Evolutionary conservation across 1,140 invertebrate genomes (phyloP).

Genomic region (Periplaneta americana): DNA sequence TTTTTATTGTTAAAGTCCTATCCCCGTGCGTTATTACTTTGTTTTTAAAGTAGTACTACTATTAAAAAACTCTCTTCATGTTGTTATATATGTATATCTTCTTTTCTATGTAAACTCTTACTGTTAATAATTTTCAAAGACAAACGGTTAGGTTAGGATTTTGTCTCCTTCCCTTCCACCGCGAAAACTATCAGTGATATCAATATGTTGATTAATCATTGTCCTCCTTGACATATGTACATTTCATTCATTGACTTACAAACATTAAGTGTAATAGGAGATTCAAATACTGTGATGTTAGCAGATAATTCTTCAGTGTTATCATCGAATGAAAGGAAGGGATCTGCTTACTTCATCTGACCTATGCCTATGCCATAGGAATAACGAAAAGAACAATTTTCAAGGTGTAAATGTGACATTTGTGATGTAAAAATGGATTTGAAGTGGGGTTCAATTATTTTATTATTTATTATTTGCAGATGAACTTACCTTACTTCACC

Average conservation of each 20-base stretch:
- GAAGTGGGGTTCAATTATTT: neutral
- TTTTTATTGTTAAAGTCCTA: no score
- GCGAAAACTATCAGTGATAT: neutral
- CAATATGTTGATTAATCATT: neutral
- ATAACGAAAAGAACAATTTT: neutral
- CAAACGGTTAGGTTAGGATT: no score
- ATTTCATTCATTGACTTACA: neutral
- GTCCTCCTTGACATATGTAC: neutral
- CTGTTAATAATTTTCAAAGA: no score
- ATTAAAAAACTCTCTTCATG: no score
- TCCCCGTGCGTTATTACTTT: no score
- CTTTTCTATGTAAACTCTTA: no score
- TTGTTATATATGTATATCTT: no score
- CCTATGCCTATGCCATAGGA: neutral
- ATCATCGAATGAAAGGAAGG: neutral
- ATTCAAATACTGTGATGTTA: neutral
- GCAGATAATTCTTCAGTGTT: neutral
- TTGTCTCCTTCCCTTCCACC: no score
- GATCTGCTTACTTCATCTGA: neutral
- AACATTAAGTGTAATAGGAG: neutral
- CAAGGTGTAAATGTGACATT: neutral
- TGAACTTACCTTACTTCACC: neutral
- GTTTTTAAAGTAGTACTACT: no score
- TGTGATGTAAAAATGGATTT: neutral
- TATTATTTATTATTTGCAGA: neutral